A percentile compares a stretch with the other conserved stretches of the same genome.
These are phyloP conservation scores for Zelostemma sp. DNA, from an alignment of 1,140 invertebrate genomes.

Conservation along the genomic window DNA sequence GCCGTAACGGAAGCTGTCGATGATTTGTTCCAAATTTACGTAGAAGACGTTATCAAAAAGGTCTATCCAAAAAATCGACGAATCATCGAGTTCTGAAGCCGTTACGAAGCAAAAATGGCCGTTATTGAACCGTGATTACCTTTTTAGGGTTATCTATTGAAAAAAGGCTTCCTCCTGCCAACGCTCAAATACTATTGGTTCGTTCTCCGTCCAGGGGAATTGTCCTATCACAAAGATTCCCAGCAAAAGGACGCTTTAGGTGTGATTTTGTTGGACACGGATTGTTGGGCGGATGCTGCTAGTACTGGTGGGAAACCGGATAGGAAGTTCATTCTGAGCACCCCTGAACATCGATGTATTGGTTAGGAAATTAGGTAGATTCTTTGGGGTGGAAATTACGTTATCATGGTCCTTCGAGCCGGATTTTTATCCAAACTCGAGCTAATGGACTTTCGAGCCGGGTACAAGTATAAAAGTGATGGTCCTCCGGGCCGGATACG, in stretches of 20 bases:
- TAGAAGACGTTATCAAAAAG: conserved; percentile 87
- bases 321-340: conserved; percentile 73
- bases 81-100: conserved; percentile 1
- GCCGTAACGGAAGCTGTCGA: conserved; percentile 80
- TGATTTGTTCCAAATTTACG: conserved; percentile 82
- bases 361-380: conserved; percentile 42
- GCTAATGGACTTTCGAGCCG: no score
- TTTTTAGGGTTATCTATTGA: conserved; percentile 78
- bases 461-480: no score
- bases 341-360: conserved; percentile 75
- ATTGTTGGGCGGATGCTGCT: conserved; percentile 76
- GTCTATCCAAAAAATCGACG: conserved; percentile 56
- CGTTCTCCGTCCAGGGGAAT: conserved; percentile 79
- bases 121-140: no score
- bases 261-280: conserved; percentile 74
- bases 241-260: conserved; percentile 81
- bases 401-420: no score
- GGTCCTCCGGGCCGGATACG: no score
- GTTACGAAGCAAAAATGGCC: background rate
- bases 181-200: conserved; percentile 86
- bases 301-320: conserved; percentile 72
- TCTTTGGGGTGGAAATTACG: background rate
- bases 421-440: no score
- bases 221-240: conserved; percentile 81
- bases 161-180: conserved; percentile 81